These are phyloP conservation scores for Glyptemys insculpta DNA, from an alignment of 2,797 vertebrate genomes.

Conservation along the genomic window DNA sequence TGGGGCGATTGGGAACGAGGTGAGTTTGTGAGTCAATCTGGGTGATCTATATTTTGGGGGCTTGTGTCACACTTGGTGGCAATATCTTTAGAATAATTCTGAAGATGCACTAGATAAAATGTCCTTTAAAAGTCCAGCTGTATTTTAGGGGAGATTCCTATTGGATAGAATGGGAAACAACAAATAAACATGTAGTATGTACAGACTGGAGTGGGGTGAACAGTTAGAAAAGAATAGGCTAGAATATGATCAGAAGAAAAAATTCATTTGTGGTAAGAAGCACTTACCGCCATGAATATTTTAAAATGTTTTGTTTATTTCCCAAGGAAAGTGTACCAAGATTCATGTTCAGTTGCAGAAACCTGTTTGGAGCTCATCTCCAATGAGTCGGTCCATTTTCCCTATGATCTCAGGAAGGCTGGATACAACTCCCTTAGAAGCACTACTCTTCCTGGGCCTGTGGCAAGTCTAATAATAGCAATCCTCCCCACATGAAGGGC, in stretches of 20 bases:
- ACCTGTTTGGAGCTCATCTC: background rate
- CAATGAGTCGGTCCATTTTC: background rate
- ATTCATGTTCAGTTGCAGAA: background rate
- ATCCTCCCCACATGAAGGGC: background rate
- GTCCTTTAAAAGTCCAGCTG: background rate
- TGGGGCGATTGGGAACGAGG: background rate
- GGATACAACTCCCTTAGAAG: background rate
- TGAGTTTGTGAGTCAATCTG: background rate
- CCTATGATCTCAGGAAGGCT: rapidly evolving
- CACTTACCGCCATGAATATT: background rate
- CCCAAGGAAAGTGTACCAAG: background rate
- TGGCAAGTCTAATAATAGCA: background rate
- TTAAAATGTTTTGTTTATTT: background rate
- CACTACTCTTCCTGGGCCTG: background rate
- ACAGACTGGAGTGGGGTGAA: background rate
- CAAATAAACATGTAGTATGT: background rate
- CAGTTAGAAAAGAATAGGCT: background rate
- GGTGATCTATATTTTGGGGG: background rate
- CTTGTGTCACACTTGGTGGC: background rate
- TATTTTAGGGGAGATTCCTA: background rate
- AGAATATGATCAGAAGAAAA: background rate
- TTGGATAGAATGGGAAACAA: background rate
- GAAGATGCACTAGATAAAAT: background rate
- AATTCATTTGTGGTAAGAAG: background rate
- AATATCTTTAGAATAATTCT: background rate